Percentiles rank a stretch among this genome's conserved stretches.
Conservation (phyloP, 2,888 invertebrate species). For the Apantesis nais region DNA sequence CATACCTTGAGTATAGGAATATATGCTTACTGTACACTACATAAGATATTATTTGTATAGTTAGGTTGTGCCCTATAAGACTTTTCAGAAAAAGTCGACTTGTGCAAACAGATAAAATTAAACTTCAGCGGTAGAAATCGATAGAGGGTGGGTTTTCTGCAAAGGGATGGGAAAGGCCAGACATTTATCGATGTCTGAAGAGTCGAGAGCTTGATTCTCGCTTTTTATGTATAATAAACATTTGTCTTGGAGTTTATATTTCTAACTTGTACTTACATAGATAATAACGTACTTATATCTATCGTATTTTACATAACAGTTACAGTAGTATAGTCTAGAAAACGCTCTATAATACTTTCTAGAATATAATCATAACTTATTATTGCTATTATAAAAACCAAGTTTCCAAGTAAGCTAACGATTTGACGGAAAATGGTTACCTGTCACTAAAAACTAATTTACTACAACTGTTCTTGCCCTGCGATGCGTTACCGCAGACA, state of each 20-base stretch:
- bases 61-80: not conserved
- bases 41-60: slow-evolving; percentile 21
- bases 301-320: not conserved
- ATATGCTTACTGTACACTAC: accelerated
- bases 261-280: not conserved
- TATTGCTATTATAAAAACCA: not conserved
- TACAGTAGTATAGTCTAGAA: not conserved
- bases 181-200: slow-evolving; percentile 5
- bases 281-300: not conserved
- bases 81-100: slow-evolving; percentile 22
- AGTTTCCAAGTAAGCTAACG: not conserved
- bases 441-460: not conserved
- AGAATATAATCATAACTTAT: not conserved
- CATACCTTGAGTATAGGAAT: not conserved
- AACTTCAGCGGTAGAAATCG: slow-evolving; percentile 73
- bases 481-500: too few species aligned
- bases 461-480: not conserved
- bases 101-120: slow-evolving; percentile 72
- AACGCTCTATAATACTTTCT: not conserved
- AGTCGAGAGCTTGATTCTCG: not conserved
- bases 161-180: slow-evolving; percentile 51
- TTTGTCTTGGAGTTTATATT: not conserved
- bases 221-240: not conserved
- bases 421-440: not conserved
- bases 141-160: slow-evolving; percentile 66